Evolutionary conservation across 2,797 vertebrate genomes (phyloP).

Genomic region (Enteromius viviparus): DNA sequence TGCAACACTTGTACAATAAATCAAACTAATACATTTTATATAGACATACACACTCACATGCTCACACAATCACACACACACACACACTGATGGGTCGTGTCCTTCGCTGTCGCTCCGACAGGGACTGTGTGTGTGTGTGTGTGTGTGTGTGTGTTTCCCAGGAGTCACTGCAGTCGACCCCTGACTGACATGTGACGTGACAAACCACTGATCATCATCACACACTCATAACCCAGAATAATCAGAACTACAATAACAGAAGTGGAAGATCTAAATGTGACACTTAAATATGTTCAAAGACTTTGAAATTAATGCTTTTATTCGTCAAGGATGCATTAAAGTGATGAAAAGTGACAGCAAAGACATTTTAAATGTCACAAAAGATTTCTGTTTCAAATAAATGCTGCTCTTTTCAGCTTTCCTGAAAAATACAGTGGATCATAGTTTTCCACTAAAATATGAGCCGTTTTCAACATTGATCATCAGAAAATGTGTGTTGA

Average conservation of each 20-base stretch:
- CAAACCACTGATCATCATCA: neutral
- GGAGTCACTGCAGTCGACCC: too few species aligned
- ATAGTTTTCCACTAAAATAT: too few species aligned
- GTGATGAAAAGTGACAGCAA: too few species aligned
- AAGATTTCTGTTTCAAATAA: too few species aligned
- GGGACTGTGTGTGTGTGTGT: constrained; percentile 46
- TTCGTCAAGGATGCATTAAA: neutral
- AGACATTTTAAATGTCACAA: too few species aligned
- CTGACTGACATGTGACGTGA: neutral
- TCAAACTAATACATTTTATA: too few species aligned
- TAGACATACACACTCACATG: neutral
- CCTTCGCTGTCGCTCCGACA: constrained; percentile 75
- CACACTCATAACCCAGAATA: neutral
- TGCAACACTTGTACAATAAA: neutral
- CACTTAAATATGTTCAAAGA: neutral
- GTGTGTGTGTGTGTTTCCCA: neutral
- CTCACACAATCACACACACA: constrained; percentile 60
- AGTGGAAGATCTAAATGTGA: neutral
- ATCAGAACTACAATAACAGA: too few species aligned
- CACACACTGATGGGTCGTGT: constrained; percentile 76
- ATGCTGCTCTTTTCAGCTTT: too few species aligned
- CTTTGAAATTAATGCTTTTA: neutral
- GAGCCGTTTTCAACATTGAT: too few species aligned
- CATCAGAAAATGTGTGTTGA: too few species aligned
- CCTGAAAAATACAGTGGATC: too few species aligned